Conservation (phyloP, 2,888 invertebrate species). For the Hydrotaea diabolus region DNA sequence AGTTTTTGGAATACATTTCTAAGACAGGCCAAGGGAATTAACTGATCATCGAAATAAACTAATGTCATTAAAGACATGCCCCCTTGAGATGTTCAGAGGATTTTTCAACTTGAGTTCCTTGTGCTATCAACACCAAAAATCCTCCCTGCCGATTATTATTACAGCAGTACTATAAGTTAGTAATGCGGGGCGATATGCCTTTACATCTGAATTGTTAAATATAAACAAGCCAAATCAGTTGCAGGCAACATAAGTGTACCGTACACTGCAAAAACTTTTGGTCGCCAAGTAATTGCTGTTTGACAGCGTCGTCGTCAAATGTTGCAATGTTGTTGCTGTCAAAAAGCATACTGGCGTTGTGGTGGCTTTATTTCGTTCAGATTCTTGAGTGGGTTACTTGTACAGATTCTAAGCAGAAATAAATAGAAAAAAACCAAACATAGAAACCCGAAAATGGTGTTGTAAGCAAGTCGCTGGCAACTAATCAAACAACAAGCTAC, state of each 20-base stretch:
- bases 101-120: no score
- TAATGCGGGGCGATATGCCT: no score
- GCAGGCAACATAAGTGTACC: not conserved
- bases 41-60: no score
- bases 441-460: constrained; percentile 57
- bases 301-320: constrained; percentile 48
- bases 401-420: constrained; percentile 44
- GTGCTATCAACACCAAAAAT: no score
- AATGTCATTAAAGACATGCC: no score
- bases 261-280: not conserved
- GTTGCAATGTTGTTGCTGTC: not conserved
- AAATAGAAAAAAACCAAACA: constrained; percentile 9
- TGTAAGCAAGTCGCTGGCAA: constrained; percentile 43
- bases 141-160: no score
- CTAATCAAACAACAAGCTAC: constrained; percentile 40
- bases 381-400: constrained; percentile 49
- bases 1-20: no score
- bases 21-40: no score
- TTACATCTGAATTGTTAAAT: no score
- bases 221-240: not conserved
- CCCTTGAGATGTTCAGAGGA: no score
- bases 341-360: constrained; percentile 5
- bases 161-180: no score
- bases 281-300: constrained; percentile 55
- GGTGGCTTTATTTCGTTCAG: not conserved